Evolutionary conservation across 2,797 vertebrate genomes (phyloP).

Genomic region (Halcyon smyrnensis): DNA sequence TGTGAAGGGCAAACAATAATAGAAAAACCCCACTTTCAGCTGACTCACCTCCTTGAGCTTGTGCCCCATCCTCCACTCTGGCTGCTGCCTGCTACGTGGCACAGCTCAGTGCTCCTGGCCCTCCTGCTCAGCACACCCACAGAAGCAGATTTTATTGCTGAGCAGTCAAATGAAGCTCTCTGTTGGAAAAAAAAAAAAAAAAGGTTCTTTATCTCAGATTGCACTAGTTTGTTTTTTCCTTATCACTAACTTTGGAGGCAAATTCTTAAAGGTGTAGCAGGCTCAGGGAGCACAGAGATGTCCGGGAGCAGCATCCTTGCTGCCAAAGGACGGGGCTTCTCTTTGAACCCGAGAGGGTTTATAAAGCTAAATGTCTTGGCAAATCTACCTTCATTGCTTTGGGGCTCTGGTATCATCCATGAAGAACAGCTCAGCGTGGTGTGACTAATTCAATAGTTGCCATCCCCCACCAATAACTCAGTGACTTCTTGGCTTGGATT

Average conservation of each 20-base stretch:
- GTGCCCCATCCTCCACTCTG: accelerated
- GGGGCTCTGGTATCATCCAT: background rate
- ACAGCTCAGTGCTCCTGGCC: background rate
- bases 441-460: background rate
- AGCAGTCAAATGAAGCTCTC: background rate
- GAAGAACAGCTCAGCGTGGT: background rate
- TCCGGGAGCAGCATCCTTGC: accelerated
- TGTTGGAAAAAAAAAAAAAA: background rate
- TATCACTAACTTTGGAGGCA: background rate
- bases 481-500: background rate
- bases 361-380: background rate
- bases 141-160: background rate
- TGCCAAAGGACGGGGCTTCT: background rate
- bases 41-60: accelerated
- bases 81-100: background rate
- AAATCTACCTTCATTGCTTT: background rate
- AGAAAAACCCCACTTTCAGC: background rate
- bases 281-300: background rate
- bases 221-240: background rate
- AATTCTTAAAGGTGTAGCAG: background rate
- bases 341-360: background rate
- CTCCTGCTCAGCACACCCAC: background rate
- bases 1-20: background rate
- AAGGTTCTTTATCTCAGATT: background rate
- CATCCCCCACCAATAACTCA: background rate